Conservation (phyloP, 2,113 vertebrate genomes). For the Prochilodus magdalenae region DNA sequence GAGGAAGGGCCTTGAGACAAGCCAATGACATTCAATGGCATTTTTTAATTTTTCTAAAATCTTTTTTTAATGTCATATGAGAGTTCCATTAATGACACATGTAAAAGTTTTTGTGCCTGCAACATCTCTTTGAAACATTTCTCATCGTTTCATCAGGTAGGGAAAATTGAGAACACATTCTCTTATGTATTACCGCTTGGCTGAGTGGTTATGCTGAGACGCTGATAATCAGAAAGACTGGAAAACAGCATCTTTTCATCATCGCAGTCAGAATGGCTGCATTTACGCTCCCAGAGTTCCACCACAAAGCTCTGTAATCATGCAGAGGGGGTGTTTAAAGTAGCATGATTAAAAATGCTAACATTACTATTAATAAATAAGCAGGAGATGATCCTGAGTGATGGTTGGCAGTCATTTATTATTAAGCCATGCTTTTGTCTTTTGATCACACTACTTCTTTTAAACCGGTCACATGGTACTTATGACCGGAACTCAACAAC, state of each 20-base stretch:
- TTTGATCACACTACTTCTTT: too few species aligned
- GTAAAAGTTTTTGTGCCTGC: not conserved
- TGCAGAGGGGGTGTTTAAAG: not conserved
- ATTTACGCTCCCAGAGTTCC: not conserved
- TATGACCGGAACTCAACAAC: too few species aligned
- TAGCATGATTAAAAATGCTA: not conserved
- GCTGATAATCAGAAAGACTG: not conserved
- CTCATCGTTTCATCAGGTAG: slow-evolving; percentile 1
- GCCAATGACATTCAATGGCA: too few species aligned
- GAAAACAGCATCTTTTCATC: not conserved
- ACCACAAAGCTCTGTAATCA: not conserved
- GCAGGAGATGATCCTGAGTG: too few species aligned
- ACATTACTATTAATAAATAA: not conserved
- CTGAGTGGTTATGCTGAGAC: not conserved
- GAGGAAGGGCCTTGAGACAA: not conserved
- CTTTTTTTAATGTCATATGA: not conserved
- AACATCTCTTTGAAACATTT: slow-evolving; percentile 17
- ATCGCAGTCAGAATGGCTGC: not conserved
- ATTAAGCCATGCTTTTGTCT: too few species aligned
- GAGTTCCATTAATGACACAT: not conserved
- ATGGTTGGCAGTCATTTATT: too few species aligned
- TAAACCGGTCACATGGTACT: too few species aligned
- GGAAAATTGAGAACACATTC: not conserved
- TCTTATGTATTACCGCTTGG: slow-evolving; percentile 2
- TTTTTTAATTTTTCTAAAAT: not conserved